Percentiles rank a stretch among this genome's conserved stretches.
Conservation (phyloP, 1,140 invertebrate genomes). For the Eumeta japonica region DNA sequence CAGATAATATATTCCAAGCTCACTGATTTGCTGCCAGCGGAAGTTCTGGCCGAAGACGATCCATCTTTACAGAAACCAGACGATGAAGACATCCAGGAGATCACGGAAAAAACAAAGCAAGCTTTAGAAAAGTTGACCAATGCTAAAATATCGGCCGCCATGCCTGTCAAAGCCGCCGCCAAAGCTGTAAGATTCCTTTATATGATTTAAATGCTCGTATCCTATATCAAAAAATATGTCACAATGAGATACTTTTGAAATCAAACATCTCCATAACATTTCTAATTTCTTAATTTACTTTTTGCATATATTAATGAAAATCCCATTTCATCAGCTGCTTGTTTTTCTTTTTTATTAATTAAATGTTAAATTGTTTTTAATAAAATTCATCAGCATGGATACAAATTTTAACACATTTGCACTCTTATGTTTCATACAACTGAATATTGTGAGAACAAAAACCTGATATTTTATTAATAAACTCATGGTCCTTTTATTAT, state of each 20-base stretch:
- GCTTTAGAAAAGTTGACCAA: slow-evolving; percentile 86
- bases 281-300: too few relatives aligned
- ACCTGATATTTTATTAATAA: background rate
- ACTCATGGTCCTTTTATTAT: background rate
- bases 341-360: slow-evolving; percentile 15
- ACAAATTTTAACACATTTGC: too few relatives aligned
- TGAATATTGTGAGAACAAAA: too few relatives aligned
- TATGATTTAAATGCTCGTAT: too few relatives aligned
- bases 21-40: slow-evolving; percentile 89
- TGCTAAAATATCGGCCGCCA: slow-evolving; percentile 88
- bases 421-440: too few relatives aligned
- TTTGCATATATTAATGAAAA: too few relatives aligned
- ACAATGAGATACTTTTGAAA: too few relatives aligned
- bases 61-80: slow-evolving; percentile 81
- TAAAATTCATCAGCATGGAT: too few relatives aligned
- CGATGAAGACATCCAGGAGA: slow-evolving; percentile 82
- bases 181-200: slow-evolving; percentile 54
- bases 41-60: slow-evolving; percentile 90
- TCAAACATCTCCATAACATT: too few relatives aligned
- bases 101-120: slow-evolving; percentile 80
- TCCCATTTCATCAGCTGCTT: too few relatives aligned
- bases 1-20: slow-evolving; percentile 95
- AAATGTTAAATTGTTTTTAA: too few relatives aligned
- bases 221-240: too few relatives aligned
- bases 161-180: slow-evolving; percentile 68